Conservation (phyloP, 2,797 vertebrate genomes). For the Chelon auratus region DNA sequence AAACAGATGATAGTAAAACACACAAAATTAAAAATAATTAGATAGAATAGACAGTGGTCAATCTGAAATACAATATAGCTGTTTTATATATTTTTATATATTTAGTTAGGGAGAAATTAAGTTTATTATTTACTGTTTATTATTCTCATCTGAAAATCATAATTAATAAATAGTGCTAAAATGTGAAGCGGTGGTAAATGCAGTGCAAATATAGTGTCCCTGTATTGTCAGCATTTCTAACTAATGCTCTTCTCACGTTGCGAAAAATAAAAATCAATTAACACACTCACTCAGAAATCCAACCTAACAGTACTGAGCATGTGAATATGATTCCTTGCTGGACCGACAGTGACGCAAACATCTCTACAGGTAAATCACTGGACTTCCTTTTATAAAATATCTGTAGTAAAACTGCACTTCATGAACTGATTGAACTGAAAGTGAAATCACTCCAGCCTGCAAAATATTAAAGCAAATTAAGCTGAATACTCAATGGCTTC, state of each 20-base stretch:
- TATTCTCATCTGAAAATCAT: slow-evolving; percentile 49
- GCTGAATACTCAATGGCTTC: slow-evolving; percentile 73
- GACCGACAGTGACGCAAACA: slow-evolving; percentile 43
- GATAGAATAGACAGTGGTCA: slow-evolving; percentile 50
- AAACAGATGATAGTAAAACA: slow-evolving; percentile 60
- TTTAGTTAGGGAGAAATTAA: neutral
- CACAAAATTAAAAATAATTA: slow-evolving; percentile 40
- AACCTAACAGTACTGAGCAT: slow-evolving; percentile 14
- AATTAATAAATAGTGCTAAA: slow-evolving; percentile 52
- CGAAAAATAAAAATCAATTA: slow-evolving; percentile 12
- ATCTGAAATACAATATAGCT: slow-evolving; percentile 34
- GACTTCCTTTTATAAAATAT: slow-evolving; percentile 48
- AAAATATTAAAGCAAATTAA: slow-evolving; percentile 57
- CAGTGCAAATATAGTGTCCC: slow-evolving; percentile 57
- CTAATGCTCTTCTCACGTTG: slow-evolving; percentile 27
- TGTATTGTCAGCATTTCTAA: slow-evolving; percentile 40
- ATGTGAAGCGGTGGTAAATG: slow-evolving; percentile 68
- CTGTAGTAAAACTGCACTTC: slow-evolving; percentile 75
- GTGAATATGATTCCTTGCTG: slow-evolving; percentile 44
- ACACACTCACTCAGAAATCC: slow-evolving; percentile 45
- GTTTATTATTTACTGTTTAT: slow-evolving; percentile 14
- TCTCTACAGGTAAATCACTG: slow-evolving; percentile 42
- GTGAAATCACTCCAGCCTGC: slow-evolving; percentile 47
- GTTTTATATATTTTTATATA: slow-evolving; percentile 17
- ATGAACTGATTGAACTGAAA: slow-evolving; percentile 63